phyloP scores from a whole-genome alignment of 2,797 vertebrate genomes.

The Sphenopsis melanotis region DNA sequence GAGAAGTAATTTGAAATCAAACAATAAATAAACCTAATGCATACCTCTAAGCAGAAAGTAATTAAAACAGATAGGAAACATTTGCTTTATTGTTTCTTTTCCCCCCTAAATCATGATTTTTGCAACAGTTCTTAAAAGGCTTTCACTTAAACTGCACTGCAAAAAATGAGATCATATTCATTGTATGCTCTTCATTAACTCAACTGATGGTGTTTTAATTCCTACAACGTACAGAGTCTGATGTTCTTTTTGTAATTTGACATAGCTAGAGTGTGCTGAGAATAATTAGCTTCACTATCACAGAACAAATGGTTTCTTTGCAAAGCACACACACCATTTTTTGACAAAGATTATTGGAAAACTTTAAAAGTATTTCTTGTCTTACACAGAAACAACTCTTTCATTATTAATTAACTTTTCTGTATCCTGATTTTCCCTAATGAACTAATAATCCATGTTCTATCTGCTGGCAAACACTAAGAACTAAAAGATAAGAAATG shows the following conservation, averaged over 20 bases:
- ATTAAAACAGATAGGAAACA: conserved; percentile 62
- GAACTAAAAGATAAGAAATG: neutral
- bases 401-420: conserved; percentile 58
- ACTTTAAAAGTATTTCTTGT: neutral
- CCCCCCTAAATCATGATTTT: conserved; percentile 57
- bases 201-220: conserved; percentile 75
- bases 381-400: conserved; percentile 13
- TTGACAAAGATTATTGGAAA: conserved; percentile 48
- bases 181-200: conserved; percentile 70
- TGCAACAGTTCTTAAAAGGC: conserved; percentile 50
- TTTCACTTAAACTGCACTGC: conserved; percentile 53
- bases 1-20: conserved; percentile 5
- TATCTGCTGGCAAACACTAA: neutral
- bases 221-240: conserved; percentile 49
- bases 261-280: conserved; percentile 59
- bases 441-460: neutral
- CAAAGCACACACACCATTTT: conserved; percentile 36
- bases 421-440: conserved; percentile 17
- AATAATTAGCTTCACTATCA: conserved; percentile 68
- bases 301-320: conserved; percentile 69
- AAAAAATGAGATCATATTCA: conserved; percentile 64
- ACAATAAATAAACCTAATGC: conserved; percentile 54
- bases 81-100: conserved; percentile 48
- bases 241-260: conserved; percentile 65
- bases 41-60: conserved; percentile 63